A percentile compares a stretch with the other conserved stretches of the same genome.
Evolutionary conservation across 1,140 invertebrate species (phyloP).

Genomic region (Pararge aegeria): DNA sequence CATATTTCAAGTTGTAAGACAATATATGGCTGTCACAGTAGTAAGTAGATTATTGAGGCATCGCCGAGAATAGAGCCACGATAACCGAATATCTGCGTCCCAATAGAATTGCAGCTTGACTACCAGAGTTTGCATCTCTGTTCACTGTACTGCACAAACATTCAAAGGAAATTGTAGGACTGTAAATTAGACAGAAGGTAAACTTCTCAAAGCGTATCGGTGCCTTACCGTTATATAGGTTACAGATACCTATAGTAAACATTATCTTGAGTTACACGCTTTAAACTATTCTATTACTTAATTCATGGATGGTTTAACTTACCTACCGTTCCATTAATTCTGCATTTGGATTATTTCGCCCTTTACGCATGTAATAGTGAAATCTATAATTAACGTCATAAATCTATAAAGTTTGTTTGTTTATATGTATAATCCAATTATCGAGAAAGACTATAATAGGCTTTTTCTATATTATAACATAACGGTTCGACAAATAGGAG

Average conservation of each 20-base stretch:
- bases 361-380: too few species aligned
- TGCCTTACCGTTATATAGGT: not conserved
- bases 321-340: too few species aligned
- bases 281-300: not conserved
- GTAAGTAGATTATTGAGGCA: constrained; percentile 18
- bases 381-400: too few species aligned
- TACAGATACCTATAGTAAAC: not conserved
- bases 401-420: too few species aligned
- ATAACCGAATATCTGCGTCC: constrained; percentile 53
- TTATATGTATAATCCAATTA: too few species aligned
- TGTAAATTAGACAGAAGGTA: constrained; percentile 26
- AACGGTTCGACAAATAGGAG: too few species aligned
- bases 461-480: too few species aligned
- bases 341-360: too few species aligned
- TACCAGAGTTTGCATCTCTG: constrained; percentile 56
- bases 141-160: constrained; percentile 30
- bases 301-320: too few species aligned
- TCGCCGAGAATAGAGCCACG: constrained; percentile 38
- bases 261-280: not conserved
- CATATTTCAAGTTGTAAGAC: not conserved
- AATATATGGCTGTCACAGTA: not conserved
- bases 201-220: constrained; percentile 27
- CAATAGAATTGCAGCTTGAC: constrained; percentile 41
- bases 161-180: constrained; percentile 34
- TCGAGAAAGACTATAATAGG: too few species aligned